Conservation (phyloP, 2,888 invertebrate species). For the Campoletis raptor region DNA sequence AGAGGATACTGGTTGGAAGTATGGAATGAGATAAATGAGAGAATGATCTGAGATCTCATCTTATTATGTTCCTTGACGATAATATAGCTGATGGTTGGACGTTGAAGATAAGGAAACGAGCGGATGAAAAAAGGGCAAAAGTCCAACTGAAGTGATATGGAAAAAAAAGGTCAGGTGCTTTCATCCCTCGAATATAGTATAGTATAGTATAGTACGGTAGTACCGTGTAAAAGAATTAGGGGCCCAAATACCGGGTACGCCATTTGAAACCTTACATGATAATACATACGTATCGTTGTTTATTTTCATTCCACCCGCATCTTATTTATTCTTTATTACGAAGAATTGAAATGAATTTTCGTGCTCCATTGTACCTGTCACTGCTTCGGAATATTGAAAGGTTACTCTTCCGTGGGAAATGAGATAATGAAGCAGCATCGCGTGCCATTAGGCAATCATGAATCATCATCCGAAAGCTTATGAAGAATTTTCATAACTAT, state of each 20-base stretch:
- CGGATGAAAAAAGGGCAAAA: conserved; percentile 2
- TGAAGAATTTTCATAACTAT: neutral
- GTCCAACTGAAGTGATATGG: conserved; percentile 29
- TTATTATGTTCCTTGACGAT: conserved; percentile 57
- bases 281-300: neutral
- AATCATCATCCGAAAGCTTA: neutral
- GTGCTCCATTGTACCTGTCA: neutral
- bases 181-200: conserved; percentile 7
- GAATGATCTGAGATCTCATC: conserved; percentile 58
- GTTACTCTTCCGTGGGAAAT: neutral
- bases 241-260: neutral
- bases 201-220: neutral
- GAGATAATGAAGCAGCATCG: neutral
- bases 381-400: neutral
- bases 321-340: conserved; percentile 38
- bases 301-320: neutral
- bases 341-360: conserved; percentile 41
- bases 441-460: neutral
- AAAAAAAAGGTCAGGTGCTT: conserved; percentile 47
- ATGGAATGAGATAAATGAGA: conserved; percentile 31
- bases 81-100: conserved; percentile 36
- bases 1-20: conserved; percentile 31
- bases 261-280: neutral
- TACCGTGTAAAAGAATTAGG: neutral
- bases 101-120: conserved; percentile 15